phyloP scores from a whole-genome alignment of 2,113 vertebrate genomes.

The Noturus placidus region DNA sequence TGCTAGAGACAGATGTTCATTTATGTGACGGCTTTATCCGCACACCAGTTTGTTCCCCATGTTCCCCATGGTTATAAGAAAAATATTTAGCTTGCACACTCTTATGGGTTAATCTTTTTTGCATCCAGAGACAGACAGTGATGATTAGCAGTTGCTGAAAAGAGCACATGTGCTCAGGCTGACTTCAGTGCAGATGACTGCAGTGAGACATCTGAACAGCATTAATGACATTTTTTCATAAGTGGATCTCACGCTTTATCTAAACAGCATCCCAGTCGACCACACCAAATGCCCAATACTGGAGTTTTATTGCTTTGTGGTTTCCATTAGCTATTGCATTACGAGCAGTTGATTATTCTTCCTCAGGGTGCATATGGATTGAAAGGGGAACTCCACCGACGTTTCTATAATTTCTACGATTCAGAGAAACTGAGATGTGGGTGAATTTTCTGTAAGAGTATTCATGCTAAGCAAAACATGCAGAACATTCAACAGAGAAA shows the following conservation, averaged over 20 bases:
- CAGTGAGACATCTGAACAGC: background rate
- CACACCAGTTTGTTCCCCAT: constrained; percentile 4
- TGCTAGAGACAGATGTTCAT: background rate
- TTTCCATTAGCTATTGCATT: constrained; percentile 20
- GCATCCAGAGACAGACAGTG: background rate
- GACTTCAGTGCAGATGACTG: background rate
- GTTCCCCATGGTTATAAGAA: constrained; percentile 33
- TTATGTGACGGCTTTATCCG: background rate
- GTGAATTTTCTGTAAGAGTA: background rate
- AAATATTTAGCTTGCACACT: constrained; percentile 16
- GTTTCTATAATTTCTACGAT: background rate
- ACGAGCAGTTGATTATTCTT: background rate
- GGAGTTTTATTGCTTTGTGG: constrained; percentile 8
- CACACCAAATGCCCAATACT: background rate
- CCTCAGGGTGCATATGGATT: background rate
- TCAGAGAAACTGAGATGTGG: background rate
- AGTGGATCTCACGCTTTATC: background rate
- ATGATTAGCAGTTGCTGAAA: constrained; percentile 18
- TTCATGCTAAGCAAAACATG: background rate
- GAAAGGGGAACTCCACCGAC: background rate
- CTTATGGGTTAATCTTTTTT: background rate
- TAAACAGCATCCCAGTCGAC: background rate
- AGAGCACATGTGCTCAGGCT: background rate
- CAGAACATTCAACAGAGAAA: background rate
- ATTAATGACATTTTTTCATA: background rate